phyloP scores from a whole-genome alignment of 2,113 vertebrate genomes.

The Malurus elegans region DNA sequence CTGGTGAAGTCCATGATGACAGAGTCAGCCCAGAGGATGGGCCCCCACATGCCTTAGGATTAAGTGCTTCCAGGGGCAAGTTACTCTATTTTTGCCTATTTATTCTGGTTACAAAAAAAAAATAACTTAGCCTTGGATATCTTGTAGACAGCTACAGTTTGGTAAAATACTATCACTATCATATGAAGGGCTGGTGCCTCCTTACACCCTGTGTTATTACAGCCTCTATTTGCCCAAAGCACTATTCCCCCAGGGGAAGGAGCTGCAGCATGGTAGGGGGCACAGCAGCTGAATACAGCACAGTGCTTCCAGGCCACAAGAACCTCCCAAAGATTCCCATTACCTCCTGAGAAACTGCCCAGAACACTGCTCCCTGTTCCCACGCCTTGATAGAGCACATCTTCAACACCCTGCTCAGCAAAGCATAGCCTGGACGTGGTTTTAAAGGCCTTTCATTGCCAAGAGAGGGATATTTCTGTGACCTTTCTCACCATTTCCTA shows the following conservation, averaged over 20 bases:
- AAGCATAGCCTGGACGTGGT: neutral
- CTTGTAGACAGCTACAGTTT: neutral
- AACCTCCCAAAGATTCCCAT: neutral
- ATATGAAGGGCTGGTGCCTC: fast-evolving
- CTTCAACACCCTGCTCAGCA: neutral
- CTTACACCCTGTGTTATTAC: fast-evolving
- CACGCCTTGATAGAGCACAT: slow-evolving; percentile 6
- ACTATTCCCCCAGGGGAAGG: neutral
- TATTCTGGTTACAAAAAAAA: neutral
- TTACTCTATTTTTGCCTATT: neutral
- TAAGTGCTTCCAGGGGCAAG: fast-evolving
- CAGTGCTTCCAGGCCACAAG: neutral
- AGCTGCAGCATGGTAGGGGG: neutral
- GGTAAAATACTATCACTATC: fast-evolving
- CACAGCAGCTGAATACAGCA: neutral
- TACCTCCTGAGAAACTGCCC: neutral
- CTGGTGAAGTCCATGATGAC: neutral
- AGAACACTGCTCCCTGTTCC: neutral
- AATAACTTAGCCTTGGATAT: neutral
- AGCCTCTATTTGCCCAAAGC: neutral
- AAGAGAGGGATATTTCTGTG: slow-evolving; percentile 20
- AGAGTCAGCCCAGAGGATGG: neutral
- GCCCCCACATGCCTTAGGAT: neutral
- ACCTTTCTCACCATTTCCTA: slow-evolving; percentile 61
- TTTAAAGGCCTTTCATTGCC: neutral